Conservation (phyloP, 2,113 vertebrate genomes). For the Apteryx owenii region DNA sequence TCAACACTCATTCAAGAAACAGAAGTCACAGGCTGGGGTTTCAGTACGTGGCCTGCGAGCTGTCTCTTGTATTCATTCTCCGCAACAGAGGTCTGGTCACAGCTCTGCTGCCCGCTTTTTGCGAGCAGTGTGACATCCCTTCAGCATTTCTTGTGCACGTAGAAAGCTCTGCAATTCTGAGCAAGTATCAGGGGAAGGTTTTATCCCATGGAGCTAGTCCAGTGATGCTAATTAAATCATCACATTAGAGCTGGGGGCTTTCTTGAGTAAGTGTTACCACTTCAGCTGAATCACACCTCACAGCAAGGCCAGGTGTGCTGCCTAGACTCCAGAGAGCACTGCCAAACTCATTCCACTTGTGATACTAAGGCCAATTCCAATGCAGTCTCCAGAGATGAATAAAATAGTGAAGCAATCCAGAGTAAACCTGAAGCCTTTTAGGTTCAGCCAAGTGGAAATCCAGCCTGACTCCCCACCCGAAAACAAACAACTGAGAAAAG, state of each 20-base stretch:
- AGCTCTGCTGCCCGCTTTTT: not conserved
- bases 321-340: slow-evolving; percentile 24
- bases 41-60: not conserved
- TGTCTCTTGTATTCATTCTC: not conserved
- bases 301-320: slow-evolving; percentile 15
- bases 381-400: slow-evolving; percentile 16
- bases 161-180: slow-evolving; percentile 20
- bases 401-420: slow-evolving; percentile 26
- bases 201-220: slow-evolving; percentile 21
- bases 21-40: not conserved
- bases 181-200: not conserved
- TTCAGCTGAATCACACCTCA: slow-evolving; percentile 8
- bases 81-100: not conserved
- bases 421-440: slow-evolving; percentile 44
- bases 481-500: slow-evolving; percentile 45
- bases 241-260: slow-evolving; percentile 46
- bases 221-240: slow-evolving; percentile 64
- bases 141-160: not conserved
- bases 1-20: not conserved
- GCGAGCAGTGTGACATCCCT: not conserved
- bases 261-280: slow-evolving; percentile 54
- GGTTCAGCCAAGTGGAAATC: slow-evolving; percentile 63
- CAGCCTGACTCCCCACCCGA: slow-evolving; percentile 44
- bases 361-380: slow-evolving; percentile 11
- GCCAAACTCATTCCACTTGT: slow-evolving; percentile 62